Evolutionary conservation across 2,113 vertebrate genomes (phyloP).

Genomic region (Dicrurus megarhynchus): DNA sequence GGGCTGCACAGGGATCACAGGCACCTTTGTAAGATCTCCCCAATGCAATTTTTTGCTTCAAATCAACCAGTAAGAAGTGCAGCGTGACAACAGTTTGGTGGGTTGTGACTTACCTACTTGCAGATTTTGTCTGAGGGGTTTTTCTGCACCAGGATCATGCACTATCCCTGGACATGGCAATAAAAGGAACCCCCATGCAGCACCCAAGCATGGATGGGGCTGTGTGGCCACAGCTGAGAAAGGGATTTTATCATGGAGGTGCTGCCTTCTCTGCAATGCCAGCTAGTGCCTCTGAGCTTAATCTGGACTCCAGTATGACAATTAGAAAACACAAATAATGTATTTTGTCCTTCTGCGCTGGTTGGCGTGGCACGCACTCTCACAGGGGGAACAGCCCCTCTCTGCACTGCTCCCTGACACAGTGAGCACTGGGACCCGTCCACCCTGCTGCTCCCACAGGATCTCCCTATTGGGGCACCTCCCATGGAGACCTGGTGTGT

Average conservation of each 20-base stretch:
- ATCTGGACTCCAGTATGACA: neutral
- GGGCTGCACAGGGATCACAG: neutral
- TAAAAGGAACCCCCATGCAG: neutral
- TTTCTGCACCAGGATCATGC: rapidly evolving
- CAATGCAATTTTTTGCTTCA: neutral
- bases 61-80: neutral
- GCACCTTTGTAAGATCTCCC: neutral
- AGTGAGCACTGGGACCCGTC: rapidly evolving
- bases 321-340: neutral
- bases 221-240: neutral
- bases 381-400: too few relatives aligned
- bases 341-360: neutral
- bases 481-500: neutral
- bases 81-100: rapidly evolving
- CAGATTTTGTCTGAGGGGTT: neutral
- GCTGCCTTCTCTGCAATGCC: neutral
- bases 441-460: neutral
- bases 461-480: neutral
- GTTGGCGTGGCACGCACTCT: neutral
- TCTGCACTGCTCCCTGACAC: rapidly evolving
- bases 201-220: neutral
- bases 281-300: neutral
- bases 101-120: neutral
- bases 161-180: neutral
- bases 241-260: neutral